These are phyloP conservation scores for Slavum lentiscoides DNA, from an alignment of 2,888 invertebrate genomes.

Conservation along the genomic window DNA sequence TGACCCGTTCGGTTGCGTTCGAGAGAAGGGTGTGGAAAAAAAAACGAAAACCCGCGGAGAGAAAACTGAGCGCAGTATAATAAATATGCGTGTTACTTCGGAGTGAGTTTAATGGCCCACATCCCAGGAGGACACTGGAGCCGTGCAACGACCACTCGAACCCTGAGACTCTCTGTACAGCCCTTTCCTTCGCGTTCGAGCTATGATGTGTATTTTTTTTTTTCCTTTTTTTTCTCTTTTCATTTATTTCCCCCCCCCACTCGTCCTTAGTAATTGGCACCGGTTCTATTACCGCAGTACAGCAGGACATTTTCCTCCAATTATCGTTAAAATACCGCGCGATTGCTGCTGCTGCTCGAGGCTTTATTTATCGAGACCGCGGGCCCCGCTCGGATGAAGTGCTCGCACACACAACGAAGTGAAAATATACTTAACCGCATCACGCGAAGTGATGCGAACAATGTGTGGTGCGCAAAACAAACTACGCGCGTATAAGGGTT, in stretches of 20 bases:
- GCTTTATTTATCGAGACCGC: not conserved
- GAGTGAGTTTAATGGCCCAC: conserved; percentile 50
- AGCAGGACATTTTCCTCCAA: conserved; percentile 15
- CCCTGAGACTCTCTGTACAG: not conserved
- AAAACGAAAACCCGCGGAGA: not conserved
- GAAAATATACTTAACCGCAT: not conserved
- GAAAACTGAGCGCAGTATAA: conserved; percentile 24
- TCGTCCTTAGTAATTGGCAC: conserved; percentile 39
- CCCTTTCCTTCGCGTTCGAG: conserved; percentile 10
- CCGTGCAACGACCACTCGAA: conserved; percentile 46
- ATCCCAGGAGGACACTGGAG: conserved; percentile 39
- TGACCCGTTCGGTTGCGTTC: conserved; percentile 33
- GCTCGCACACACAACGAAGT: not conserved
- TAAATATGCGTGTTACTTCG: not conserved
- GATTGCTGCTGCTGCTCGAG: conserved; percentile 25
- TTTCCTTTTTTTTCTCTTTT: not conserved
- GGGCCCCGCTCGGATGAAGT: too few relatives aligned
- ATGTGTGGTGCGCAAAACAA: conserved; percentile 1
- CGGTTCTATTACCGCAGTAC: not conserved
- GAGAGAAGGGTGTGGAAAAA: conserved; percentile 3
- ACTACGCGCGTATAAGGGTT: conserved; percentile 1
- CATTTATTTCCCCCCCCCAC: not conserved
- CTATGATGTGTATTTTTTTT: not conserved
- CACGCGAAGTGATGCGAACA: not conserved
- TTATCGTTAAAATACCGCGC: conserved; percentile 32